A percentile compares a stretch with the other conserved stretches of the same genome.
phyloP scores from a whole-genome alignment of 2,888 invertebrate species.

The Microchrysa polita region DNA sequence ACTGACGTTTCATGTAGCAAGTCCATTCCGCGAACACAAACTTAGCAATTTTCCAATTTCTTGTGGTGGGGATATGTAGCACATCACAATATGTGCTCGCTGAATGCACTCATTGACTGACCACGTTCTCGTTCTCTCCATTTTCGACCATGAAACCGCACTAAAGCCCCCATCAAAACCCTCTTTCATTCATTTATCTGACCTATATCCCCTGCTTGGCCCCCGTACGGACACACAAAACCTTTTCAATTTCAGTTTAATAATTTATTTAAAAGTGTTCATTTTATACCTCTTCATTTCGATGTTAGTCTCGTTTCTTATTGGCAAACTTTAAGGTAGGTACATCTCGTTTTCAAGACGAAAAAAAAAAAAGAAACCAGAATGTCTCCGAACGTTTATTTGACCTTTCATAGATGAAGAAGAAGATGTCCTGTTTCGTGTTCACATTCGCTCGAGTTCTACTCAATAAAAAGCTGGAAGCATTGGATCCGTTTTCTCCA shows the following conservation, averaged over 20 bases:
- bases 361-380: conserved; percentile 19
- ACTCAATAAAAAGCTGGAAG: conserved; percentile 18
- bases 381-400: conserved; percentile 19
- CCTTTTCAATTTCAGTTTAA: conserved; percentile 38
- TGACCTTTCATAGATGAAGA: conserved; percentile 42
- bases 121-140: too few relatives aligned
- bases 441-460: conserved; percentile 1
- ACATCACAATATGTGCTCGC: too few relatives aligned
- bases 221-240: conserved; percentile 16
- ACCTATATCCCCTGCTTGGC: too few relatives aligned
- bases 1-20: too few relatives aligned
- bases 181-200: too few relatives aligned
- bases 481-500: conserved; percentile 18
- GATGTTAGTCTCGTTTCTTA: conserved; percentile 6
- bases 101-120: too few relatives aligned
- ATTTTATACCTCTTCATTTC: conserved; percentile 39
- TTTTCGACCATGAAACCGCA: too few relatives aligned
- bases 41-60: too few relatives aligned
- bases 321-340: conserved; percentile 38
- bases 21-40: too few relatives aligned
- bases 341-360: conserved; percentile 19
- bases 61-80: too few relatives aligned
- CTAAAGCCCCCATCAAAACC: too few relatives aligned
- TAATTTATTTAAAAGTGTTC: conserved; percentile 42
- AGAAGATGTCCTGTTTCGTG: conserved; percentile 13